phyloP scores from a whole-genome alignment of 2,797 vertebrate species.

The Simalia tracyae region DNA sequence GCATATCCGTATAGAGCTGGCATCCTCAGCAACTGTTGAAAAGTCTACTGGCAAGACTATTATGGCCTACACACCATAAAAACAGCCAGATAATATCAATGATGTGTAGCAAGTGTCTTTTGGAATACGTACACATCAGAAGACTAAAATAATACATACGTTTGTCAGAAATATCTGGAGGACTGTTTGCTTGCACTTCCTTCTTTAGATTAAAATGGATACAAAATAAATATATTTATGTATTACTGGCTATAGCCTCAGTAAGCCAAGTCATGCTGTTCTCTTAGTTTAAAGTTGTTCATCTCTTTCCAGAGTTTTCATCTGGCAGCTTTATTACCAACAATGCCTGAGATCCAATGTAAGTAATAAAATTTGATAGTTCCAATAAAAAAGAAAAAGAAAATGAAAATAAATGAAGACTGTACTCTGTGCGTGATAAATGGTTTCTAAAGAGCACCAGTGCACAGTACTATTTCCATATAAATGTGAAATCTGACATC shows the following conservation, averaged over 20 bases:
- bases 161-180: neutral
- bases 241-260: neutral
- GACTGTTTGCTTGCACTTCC: neutral
- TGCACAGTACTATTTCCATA: constrained; percentile 52
- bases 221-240: constrained; percentile 6
- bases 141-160: neutral
- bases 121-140: neutral
- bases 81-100: neutral
- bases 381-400: constrained; percentile 21
- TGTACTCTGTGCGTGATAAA: constrained; percentile 39
- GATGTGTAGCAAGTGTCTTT: neutral
- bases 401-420: neutral
- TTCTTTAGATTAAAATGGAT: neutral
- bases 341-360: constrained; percentile 33
- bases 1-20: neutral
- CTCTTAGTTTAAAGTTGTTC: constrained; percentile 25
- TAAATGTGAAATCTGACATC: constrained; percentile 61
- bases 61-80: neutral
- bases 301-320: constrained; percentile 11
- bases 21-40: neutral
- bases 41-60: neutral
- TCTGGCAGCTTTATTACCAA: constrained; percentile 38
- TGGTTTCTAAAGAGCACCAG: constrained; percentile 35
- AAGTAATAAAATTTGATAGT: constrained; percentile 49
- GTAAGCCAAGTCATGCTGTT: constrained; percentile 3